Evolutionary conservation across 2,888 invertebrate species (phyloP), one percentile per base, ranked within the genome.

Genomic region (Plagodis dolabraria): DNA sequence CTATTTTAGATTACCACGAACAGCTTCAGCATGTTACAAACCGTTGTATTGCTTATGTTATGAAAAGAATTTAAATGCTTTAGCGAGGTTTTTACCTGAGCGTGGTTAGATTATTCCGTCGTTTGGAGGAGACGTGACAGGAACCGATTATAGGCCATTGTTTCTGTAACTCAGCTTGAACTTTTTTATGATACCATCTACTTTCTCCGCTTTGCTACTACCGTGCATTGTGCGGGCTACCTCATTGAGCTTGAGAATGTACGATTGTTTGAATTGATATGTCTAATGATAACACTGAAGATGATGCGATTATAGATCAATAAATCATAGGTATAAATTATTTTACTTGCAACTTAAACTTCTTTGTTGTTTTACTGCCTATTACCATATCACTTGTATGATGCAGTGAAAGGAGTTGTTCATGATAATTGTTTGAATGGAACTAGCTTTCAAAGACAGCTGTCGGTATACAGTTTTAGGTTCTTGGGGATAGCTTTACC

Each of bases 121-220:
- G 67, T 75, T 76, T 65, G 62, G 68, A 64, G 72, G 68, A 74
- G 76, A 85, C 86, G 86, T 87, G 88, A 83, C 84, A 74, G 78
- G 78, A 81, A 83, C 84, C 81, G 75, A 81, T 87, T 84, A 87
- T 82, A 57, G 72, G 63, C 82, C 71, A 82, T 87, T 88, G 84
- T 87, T 82, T 76, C 68, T 76, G 68, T 80, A 77, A 79, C 79
- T 70, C 68, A 71, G 73, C 76, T 77, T 82, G 75, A 75, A 53
- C 53, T 47, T 61, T 57, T 22, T 56, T 56, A 53, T 74, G 56
- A 52, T 60, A 47, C 40, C 34, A 60, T 61, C 68, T 63, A 70
- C 77, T 79, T 76, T 77, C 72, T 68, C 68, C 55, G 68, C 68
- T 70, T 75, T 79, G 47, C 78, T 35, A 65, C 69, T 61, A 61